phyloP scores from a whole-genome alignment of 2,113 vertebrate genomes.

The Progne subis region DNA sequence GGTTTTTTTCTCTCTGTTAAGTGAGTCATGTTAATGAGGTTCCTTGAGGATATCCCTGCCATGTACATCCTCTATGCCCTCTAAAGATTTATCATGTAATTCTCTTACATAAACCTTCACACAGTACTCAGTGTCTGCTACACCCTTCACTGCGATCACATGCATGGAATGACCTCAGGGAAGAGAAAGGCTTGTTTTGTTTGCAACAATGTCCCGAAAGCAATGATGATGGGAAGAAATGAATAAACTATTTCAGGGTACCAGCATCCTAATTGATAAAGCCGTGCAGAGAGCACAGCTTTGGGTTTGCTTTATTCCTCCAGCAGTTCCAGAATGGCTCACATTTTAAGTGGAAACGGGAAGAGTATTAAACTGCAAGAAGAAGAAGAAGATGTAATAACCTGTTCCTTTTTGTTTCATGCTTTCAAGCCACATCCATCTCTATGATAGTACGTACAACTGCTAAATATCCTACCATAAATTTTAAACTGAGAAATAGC shows the following conservation, averaged over 20 bases:
- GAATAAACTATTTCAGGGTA: neutral
- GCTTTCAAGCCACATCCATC: conserved; percentile 12
- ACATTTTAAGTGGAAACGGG: neutral
- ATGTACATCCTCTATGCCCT: neutral
- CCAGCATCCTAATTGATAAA: neutral
- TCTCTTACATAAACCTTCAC: neutral
- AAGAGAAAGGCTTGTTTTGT: neutral
- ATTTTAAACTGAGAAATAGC: conserved; percentile 42
- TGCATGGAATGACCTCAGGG: neutral
- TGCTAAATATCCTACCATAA: conserved; percentile 7
- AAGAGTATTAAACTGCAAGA: neutral
- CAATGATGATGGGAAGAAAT: neutral
- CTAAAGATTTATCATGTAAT: neutral
- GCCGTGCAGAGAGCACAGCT: neutral
- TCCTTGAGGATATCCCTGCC: neutral
- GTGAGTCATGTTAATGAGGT: neutral
- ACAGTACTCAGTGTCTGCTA: neutral
- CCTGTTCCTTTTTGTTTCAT: neutral
- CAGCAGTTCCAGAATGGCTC: neutral
- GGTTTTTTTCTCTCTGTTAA: neutral
- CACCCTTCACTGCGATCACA: neutral
- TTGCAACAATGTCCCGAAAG: neutral
- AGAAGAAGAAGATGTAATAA: neutral
- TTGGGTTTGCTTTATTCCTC: neutral
- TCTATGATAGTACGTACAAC: neutral